Base-by-base conservation (phyloP, 2,888 invertebrate genomes). In the Sinotaia quadrata region DNA sequence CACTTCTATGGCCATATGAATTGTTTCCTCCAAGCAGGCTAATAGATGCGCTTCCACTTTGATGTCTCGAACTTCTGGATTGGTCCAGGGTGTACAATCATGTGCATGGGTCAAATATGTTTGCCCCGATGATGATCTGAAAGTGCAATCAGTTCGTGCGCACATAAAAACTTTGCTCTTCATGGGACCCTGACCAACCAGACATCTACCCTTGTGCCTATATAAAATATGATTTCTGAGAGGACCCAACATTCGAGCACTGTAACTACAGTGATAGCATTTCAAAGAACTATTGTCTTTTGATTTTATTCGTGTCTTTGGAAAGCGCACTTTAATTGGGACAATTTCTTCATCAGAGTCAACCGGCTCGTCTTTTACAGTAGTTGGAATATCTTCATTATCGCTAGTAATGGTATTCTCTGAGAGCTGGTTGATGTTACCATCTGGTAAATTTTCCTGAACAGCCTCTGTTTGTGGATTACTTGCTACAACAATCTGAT, bases 251-350 rank as follows among this genome's bases (percentile, higher is more conserved):
- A 58, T 24, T 33, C 51, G 68, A n/a, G 73, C 60, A 44, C 49
- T 63, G 52, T 70, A 75, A 61, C 74, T 75, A 67, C 83, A 83
- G 67, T 83, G 81, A 49, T 76, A 81, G 72, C 83, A 83, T 69
- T 78, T 79, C 71, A 71, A 79, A 5, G 77, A 71, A 51, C 77
- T 76, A 5, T 73, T 74, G 44, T 78, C 68, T 47, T 66, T 65
- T 37, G 52, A 27, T 29, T 24, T 56, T 56, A 49, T 61, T 56
- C 33, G 36, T 18, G 24, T 37, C 21, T 31, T 52, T 24, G 56
- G 65, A 18, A 37, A 15, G 21, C 27, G n/a, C 0, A 47, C 58
- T 27, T 68, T 71, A 7, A 56, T 63, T 4, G 68, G 31, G 0
- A 65, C 56, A 29, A 67, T 37, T 24, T 69, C 47, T 15, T 69